Base-by-base conservation (phyloP, 2,888 invertebrate genomes). In the Empis stercorea region DNA sequence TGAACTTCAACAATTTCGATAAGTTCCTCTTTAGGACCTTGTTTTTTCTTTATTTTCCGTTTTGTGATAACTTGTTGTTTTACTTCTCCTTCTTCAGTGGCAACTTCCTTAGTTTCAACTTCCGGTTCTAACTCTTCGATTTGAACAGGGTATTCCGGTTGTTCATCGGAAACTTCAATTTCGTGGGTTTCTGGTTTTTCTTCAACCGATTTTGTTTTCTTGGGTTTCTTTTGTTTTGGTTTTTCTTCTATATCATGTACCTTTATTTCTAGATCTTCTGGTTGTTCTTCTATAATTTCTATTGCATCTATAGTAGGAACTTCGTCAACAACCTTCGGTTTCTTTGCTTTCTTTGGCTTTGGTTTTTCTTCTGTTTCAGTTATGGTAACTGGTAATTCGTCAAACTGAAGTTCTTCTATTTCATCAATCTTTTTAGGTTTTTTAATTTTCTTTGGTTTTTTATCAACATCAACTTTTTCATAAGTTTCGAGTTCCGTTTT, bases 401-500 rank as follows among this genome's bases (percentile, higher is more conserved):
- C 59, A 3, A 54, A 56, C 20, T 56, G 17, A 16, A 30, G 10
- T 37, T 55, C 54, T 17, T 52, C 30, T 15, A 55, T 40, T 30
- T 52, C 44, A 45, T 55, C 47, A 15, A 27, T 27, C 7, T 27
- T 4, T 27, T 27, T 27, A 4, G 23, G 23, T 9, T 27, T 32
- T 13, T 36, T 44, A 11, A 36, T 50, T 46, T 65, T 65, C 45
- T 62, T 65, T 5, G 59, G 58, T 32, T 58, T 63, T 14, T 52
- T 57, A 10, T 70, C 68, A 1, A 68, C 51, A 17, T 66, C 66
- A 14, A 60, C 58, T 56, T 69, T 68, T 55, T 71, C 69, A 39
- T 70, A 66, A 54, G 65, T 64, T 49, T 72, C 70, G 0, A 68
- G 59, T 52, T 68, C 68, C 1, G 69, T 67, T 51, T 65, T 58